phyloP scores from a whole-genome alignment of 1,140 invertebrate species.

The Neotoxoptera formosana region DNA sequence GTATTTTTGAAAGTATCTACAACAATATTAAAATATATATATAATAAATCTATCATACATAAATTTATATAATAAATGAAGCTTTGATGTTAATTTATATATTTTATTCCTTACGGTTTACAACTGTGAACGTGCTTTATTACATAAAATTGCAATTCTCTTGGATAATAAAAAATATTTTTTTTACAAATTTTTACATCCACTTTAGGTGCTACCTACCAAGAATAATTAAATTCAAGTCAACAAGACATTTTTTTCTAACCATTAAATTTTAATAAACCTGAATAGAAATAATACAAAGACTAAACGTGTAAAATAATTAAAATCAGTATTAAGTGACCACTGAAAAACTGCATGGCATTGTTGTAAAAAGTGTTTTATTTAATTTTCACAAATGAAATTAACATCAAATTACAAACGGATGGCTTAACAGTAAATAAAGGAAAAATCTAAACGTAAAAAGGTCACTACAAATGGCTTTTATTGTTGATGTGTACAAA shows the following conservation, averaged over 20 bases:
- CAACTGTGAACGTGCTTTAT: neutral
- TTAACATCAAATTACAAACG: neutral
- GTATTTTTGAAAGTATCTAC: neutral
- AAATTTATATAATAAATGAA: neutral
- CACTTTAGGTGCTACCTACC: neutral
- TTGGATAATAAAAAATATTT: neutral
- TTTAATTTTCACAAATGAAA: neutral
- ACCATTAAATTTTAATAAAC: neutral
- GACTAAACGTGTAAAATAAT: neutral
- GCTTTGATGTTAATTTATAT: neutral
- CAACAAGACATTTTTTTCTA: neutral
- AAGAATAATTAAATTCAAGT: neutral
- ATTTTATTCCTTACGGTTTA: neutral
- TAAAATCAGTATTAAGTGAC: neutral
- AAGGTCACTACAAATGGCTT: neutral
- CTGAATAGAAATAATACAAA: neutral
- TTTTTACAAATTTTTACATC: neutral
- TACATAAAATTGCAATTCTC: neutral
- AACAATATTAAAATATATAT: neutral
- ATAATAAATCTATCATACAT: neutral
- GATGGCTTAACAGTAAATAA: neutral
- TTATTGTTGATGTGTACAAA: neutral
- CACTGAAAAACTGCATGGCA: neutral
- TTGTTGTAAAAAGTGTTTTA: neutral
- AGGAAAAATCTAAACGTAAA: neutral